Conservation (phyloP, 2,113 vertebrate genomes). For the Sinocyclocheilus grahami region DNA sequence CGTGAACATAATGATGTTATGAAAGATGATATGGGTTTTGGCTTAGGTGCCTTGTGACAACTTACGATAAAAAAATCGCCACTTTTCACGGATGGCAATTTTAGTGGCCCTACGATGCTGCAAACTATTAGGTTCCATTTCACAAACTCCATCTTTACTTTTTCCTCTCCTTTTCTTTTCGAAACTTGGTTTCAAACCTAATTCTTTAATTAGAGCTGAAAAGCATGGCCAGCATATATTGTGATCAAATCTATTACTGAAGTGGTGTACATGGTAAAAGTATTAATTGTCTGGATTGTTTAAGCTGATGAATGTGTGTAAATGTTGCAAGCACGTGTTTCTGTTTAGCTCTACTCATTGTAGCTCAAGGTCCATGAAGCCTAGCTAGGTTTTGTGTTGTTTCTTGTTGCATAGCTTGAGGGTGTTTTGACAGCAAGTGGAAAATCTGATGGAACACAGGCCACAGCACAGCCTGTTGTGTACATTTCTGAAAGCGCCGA, state of each 20-base stretch:
- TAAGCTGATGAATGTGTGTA: constrained; percentile 59
- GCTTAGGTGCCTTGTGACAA: constrained; percentile 96
- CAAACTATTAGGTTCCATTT: constrained; percentile 97
- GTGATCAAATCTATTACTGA: constrained; percentile 61
- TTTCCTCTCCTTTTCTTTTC: constrained; percentile 61
- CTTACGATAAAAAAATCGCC: constrained; percentile 84
- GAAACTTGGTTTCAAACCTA: constrained; percentile 77
- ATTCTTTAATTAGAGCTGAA: constrained; percentile 73
- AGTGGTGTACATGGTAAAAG: constrained; percentile 60
- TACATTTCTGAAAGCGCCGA: constrained; percentile 88
- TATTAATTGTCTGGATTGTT: constrained; percentile 59
- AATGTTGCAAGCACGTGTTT: constrained; percentile 60
- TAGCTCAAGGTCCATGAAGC: constrained; percentile 52
- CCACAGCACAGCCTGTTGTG: constrained; percentile 86
- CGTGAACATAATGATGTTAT: constrained; percentile 57
- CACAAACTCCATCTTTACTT: constrained; percentile 83
- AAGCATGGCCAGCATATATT: constrained; percentile 75
- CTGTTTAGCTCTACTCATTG: constrained; percentile 54
- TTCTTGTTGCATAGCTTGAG: constrained; percentile 64
- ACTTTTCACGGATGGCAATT: constrained; percentile 97
- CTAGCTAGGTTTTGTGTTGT: constrained; percentile 58
- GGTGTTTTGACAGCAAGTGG: constrained; percentile 78
- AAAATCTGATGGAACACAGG: constrained; percentile 79
- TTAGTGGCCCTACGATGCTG: constrained; percentile 99
- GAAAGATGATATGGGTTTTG: constrained; percentile 85